Evolutionary conservation across 2,797 vertebrate genomes (phyloP), one percentile per base, ranked within the genome.

Genomic region (Chaetodon trifasciatus): DNA sequence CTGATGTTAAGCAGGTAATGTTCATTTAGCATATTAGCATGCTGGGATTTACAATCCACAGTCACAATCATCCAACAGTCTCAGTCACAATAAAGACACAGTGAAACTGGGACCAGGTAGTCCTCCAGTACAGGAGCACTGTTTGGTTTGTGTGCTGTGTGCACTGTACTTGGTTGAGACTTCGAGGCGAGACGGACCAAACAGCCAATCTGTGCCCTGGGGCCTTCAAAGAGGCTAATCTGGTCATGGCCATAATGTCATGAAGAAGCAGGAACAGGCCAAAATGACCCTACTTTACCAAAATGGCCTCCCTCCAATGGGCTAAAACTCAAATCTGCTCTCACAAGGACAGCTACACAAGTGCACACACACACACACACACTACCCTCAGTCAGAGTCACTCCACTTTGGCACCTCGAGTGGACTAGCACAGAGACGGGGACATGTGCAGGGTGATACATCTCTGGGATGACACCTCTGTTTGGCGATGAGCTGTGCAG

Each of bases 401-500:
- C 66, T 85, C 65, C 83, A 84, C 71, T 87, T 37, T 86, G 82
- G 79, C 88, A 87, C 82, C 78, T 89, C 52, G 32, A 87, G 90
- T 89, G 85, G 74, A 82, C 80, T 2, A 53, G 58, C 70, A 71
- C 58, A 78, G 77, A 81, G 69, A 78, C 24, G 11, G 84, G 77
- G 83, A 86, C 85, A 82, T 81, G 83, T 83, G 61, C 58, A 10
- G 81, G 80, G 87, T 85, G 86, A 87, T 78, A 55, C 86, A 91
- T 93, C 90, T 89, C 77, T 75, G 87, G 89, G 91, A 91, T 95
- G 96, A 96, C 96, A 96, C 96, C 89, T 96, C 93, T 91, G 89
- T 90, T 91, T 93, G 81, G 94, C 93, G 96, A 96, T 93, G 95
- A 96, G 94, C 93, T 92, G 91, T 95, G 95, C 95, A 94, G 93